These are phyloP conservation scores for Helicoverpa zea DNA, from an alignment of 1,140 invertebrate genomes.

Conservation along the genomic window DNA sequence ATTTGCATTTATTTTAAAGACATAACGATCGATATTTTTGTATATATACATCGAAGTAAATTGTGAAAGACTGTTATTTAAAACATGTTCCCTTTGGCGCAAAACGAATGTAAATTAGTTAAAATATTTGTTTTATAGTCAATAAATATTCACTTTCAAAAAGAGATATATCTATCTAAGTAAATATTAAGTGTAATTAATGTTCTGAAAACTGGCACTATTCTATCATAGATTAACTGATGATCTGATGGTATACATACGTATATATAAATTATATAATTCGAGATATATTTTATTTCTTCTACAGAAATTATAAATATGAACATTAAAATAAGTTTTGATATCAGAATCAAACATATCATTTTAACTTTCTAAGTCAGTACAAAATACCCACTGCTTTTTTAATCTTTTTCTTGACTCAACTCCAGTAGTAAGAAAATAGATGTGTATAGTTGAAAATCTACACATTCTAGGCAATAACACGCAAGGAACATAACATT, in stretches of 20 bases:
- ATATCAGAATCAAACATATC: background rate
- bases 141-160: constrained; percentile 46
- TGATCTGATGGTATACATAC: constrained; percentile 20
- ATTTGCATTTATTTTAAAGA: background rate
- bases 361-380: too few species aligned
- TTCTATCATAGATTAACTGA: constrained; percentile 30
- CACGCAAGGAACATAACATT: too few species aligned
- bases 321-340: background rate
- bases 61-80: constrained; percentile 60
- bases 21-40: constrained; percentile 9
- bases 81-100: constrained; percentile 56
- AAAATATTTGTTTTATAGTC: constrained; percentile 42
- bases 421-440: too few species aligned
- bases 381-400: too few species aligned
- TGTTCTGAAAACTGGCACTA: constrained; percentile 38
- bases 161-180: constrained; percentile 47
- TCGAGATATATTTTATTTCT: constrained; percentile 21
- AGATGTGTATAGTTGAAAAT: too few species aligned
- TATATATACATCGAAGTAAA: constrained; percentile 57
- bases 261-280: constrained; percentile 7
- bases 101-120: constrained; percentile 48
- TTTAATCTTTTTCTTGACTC: too few species aligned
- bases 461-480: too few species aligned
- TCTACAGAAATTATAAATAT: background rate
- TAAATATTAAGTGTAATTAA: constrained; percentile 15